Conservation (phyloP, 2,888 invertebrate genomes). For the Calameuta pallipes region DNA sequence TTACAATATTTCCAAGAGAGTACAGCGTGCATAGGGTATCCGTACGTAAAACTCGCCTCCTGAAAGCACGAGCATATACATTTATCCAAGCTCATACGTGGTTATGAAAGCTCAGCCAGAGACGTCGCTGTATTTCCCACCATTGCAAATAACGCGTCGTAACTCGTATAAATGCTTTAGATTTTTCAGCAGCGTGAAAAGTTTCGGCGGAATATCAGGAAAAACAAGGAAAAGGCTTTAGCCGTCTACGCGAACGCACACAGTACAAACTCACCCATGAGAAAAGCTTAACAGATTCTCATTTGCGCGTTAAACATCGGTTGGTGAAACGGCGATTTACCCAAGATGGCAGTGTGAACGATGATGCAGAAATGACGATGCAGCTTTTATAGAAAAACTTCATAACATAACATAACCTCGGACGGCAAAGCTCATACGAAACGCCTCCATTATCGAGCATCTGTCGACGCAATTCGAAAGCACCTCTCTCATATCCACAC, state of each 20-base stretch:
- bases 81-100: neutral
- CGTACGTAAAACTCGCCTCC: neutral
- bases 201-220: neutral
- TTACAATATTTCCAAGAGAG: neutral
- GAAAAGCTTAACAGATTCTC: neutral
- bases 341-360: neutral
- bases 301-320: neutral
- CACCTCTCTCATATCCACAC: neutral
- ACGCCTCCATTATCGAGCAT: constrained; percentile 1
- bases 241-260: neutral
- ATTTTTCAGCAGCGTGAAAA: neutral
- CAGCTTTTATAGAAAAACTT: neutral
- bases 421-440: neutral
- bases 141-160: neutral
- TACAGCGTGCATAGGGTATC: neutral
- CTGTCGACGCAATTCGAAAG: constrained; percentile 2
- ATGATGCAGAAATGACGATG: neutral
- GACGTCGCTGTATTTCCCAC: neutral
- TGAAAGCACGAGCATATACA: neutral
- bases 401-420: neutral
- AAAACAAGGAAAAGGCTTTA: neutral
- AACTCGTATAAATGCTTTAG: neutral
- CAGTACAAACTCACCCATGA: neutral
- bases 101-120: neutral
- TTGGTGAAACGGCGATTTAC: neutral